Evolutionary conservation across 1,140 invertebrate genomes (phyloP).

Genomic region (Coptotermes formosanus): DNA sequence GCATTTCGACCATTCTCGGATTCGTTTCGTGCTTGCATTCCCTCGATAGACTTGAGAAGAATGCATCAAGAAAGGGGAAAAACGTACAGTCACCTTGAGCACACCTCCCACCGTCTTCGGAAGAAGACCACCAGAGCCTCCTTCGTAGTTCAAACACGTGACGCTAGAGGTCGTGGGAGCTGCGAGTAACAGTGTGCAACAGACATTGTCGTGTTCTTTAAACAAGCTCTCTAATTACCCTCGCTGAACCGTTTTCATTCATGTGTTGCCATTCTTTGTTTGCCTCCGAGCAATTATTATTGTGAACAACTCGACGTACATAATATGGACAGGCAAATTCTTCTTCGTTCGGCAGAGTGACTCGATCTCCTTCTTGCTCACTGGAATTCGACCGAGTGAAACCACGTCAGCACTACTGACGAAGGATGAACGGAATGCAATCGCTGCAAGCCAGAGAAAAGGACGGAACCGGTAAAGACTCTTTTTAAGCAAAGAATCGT

Average conservation of each 20-base stretch:
- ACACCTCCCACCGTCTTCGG: background rate
- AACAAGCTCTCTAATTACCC: background rate
- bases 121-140: background rate
- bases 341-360: background rate
- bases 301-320: background rate
- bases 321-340: background rate
- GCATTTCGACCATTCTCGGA: background rate
- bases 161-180: background rate
- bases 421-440: background rate
- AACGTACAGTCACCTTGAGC: background rate
- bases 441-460: background rate
- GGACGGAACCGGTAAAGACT: background rate
- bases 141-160: constrained; percentile 9
- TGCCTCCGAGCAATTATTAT: constrained; percentile 7
- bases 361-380: background rate
- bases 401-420: background rate
- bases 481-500: background rate
- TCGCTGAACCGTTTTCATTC: background rate
- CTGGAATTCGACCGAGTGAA: background rate
- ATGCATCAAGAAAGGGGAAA: background rate
- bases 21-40: background rate
- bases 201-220: background rate
- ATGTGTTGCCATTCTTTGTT: constrained; percentile 8
- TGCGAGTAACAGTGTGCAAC: background rate
- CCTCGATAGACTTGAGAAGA: background rate